Conservation (phyloP, 2,888 invertebrate genomes). For the Leptothorax acervorum region DNA sequence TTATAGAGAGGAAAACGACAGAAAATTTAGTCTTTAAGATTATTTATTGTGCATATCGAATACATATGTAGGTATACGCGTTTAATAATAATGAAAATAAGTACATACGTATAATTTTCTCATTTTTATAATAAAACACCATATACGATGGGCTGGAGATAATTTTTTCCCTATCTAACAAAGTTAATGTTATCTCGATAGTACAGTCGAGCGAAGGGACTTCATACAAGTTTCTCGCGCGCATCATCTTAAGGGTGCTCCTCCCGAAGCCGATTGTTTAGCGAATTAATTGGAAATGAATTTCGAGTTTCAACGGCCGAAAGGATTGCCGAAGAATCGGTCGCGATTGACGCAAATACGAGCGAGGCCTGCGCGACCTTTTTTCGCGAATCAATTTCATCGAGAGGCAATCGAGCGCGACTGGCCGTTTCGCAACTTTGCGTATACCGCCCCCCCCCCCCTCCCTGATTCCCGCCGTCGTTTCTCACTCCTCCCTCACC, state of each 20-base stretch:
- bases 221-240: neutral
- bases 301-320: neutral
- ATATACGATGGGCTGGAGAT: neutral
- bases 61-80: too few species aligned
- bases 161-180: neutral
- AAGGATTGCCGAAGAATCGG: conserved; percentile 45
- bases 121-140: neutral
- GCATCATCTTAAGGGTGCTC: neutral
- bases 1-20: neutral
- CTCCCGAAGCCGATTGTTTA: neutral
- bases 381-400: conserved; percentile 71
- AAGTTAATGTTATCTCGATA: neutral
- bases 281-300: conserved; percentile 12
- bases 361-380: conserved; percentile 36
- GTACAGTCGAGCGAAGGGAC: neutral
- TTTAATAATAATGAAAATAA: neutral
- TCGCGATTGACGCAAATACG: conserved; percentile 21
- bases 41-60: neutral
- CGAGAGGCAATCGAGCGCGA: conserved; percentile 67
- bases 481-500: conserved; percentile 35
- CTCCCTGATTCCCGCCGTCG: conserved; percentile 34
- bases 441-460: conserved; percentile 7
- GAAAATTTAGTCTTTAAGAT: neutral
- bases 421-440: conserved; percentile 63
- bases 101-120: neutral